Base-by-base conservation (phyloP, 2,888 invertebrate species). In the Ophonus ardosiacus region DNA sequence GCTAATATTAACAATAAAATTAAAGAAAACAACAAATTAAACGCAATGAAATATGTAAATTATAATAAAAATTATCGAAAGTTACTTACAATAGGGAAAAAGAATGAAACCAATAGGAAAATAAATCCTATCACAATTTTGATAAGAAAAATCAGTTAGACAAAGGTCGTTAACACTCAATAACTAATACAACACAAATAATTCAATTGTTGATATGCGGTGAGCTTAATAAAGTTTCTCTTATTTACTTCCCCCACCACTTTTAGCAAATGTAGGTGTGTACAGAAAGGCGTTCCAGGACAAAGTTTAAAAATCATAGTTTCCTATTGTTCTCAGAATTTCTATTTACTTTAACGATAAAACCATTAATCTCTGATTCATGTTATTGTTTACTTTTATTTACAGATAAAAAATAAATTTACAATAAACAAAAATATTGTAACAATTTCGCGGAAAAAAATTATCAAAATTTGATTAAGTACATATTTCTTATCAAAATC, bases 211-310 rank as follows among this genome's bases (percentile, higher is more conserved):
- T n/a, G 68, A 68, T 38, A 38, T 31, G 68, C 38, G n/a, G 68
- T 38, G 31, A n/a, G 68, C 38, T 68, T 40, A 31, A 68, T 31
- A 68, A 65, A 40, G 43, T 40, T 74, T 43, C 17, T 74, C 8
- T 43, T 74, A 74, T 74, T 74, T 74, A 74, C 13, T 13, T 74
- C 71, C 17, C 68, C 71, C 71, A 43, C 71, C 40, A 40, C 43
- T 4, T n/a, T 65, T 51, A n/a, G 13, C 31, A 24, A 31, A n/a
- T n/a, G n/a, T 38, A 21, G 63, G 63, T 21, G 68, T 40, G 40
- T 43, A n/a, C 71, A 74, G 40, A 43, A 40, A 74, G 40, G 71
- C 71, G 43, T 17, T 74, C 31, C 18, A 51, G 51, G 40, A 71
- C 43, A 71, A 71, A 71, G 71, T 71, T 71, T 74, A 74, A 40